Base-by-base conservation (phyloP, 2,113 vertebrate species). In the Camelus dromedarius region DNA sequence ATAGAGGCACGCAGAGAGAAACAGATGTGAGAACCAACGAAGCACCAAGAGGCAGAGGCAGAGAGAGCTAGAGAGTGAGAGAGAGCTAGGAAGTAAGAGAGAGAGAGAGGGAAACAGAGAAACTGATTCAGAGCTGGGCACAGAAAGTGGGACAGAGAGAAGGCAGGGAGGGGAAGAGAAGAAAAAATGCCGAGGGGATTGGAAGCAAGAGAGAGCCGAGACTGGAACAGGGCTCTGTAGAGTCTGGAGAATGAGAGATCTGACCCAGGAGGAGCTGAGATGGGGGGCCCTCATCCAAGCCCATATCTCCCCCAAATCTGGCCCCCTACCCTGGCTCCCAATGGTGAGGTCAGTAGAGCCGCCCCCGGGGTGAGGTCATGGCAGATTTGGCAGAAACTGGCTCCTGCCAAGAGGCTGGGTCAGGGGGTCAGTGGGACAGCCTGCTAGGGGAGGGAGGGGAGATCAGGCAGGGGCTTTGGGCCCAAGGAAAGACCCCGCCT, bases 381-480 rank as follows among this genome's bases (percentile, higher is more conserved):
- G 84, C 35, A 86, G 48, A 93, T 79, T 84, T 13, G 8, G 62
- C 32, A 77, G 79, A 94, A 85, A 30, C 82, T 69, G 28, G 46
- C 35, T 96, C 26, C 64, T 91, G 94, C 98, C 97, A 97, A 88
- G 85, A 93, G 93, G 85, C 93, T 96, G 95, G 95, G 97, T 96
- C 98, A 98, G 95, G 93, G 95, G 95, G 96, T 97, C 66, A 97
- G 98, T 97, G 94, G 97, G 95, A 48, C 93, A 95, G 77, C 87
- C 58, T 89, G 48, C 75, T 20, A 30, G 32, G 89, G 54, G 32
- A 86, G 54, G 81, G n/a, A 77, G 38, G 42, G 80, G 38, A 13
- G 54, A 72, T 30, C 9, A 26, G 35, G 56, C 70, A 58, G 76
- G 81, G 60, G 86, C 73, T 82, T 70, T 18, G 79, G 92, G 54